Evolutionary conservation across 2,797 vertebrate species (phyloP).

Genomic region (Vultur gryphus): DNA sequence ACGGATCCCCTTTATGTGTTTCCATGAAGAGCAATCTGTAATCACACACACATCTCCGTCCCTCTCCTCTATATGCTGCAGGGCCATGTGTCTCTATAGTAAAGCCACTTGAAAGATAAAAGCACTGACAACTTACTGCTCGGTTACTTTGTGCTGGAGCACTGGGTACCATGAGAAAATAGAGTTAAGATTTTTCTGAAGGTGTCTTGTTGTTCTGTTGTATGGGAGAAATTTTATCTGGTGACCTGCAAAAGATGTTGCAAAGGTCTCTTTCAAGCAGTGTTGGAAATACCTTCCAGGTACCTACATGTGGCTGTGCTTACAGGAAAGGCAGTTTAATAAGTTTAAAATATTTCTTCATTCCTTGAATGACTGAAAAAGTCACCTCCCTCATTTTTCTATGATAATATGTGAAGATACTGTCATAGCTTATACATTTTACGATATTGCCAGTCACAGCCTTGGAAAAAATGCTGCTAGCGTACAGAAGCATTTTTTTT

Average conservation of each 20-base stretch:
- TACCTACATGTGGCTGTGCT: not conserved
- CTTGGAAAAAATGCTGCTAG: not conserved
- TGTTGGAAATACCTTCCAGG: not conserved
- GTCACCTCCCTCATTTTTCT: not conserved
- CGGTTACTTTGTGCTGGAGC: not conserved
- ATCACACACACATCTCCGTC: not conserved
- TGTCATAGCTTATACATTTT: not conserved
- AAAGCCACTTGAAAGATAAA: not conserved
- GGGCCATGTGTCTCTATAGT: not conserved
- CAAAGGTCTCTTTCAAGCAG: not conserved
- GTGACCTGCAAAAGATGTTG: not conserved
- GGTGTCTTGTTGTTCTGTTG: not conserved
- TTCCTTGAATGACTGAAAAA: conserved; percentile 10
- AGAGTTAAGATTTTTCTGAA: not conserved
- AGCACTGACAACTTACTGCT: not conserved
- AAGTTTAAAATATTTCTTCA: not conserved
- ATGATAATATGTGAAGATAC: not conserved
- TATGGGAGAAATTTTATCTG: not conserved
- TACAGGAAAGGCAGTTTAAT: not conserved
- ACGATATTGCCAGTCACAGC: not conserved
- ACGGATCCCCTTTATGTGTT: not conserved
- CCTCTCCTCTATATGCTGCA: not conserved
- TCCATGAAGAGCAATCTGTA: not conserved
- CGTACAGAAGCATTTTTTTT: not conserved
- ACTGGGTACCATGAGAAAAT: not conserved